These are phyloP conservation scores for Saimiri boliviensis DNA, from an alignment of 2,113 vertebrate genomes.

Conservation along the genomic window DNA sequence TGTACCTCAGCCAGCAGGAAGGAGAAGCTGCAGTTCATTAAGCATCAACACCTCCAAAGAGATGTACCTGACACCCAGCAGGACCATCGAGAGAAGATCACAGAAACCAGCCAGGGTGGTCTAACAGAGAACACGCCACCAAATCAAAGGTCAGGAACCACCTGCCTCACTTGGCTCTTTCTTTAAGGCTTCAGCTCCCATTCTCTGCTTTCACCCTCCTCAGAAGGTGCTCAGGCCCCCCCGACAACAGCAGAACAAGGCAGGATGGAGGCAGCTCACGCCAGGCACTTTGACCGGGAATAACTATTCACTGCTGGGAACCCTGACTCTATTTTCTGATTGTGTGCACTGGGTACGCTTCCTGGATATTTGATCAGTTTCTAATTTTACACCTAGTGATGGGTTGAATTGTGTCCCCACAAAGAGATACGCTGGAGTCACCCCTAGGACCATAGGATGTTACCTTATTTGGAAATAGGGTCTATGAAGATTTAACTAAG, in stretches of 20 bases:
- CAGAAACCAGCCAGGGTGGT: accelerated
- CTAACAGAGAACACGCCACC: neutral
- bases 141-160: neutral
- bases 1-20: neutral
- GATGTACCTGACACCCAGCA: neutral
- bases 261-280: neutral
- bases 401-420: neutral
- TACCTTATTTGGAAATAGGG: neutral
- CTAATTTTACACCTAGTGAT: neutral
- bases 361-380: neutral
- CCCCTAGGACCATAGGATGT: no score
- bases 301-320: neutral
- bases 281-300: neutral
- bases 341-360: neutral
- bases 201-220: neutral
- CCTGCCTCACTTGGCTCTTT: neutral
- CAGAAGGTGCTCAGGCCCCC: neutral
- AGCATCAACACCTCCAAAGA: neutral
- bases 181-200: neutral
- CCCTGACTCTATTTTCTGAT: neutral
- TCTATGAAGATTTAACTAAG: neutral
- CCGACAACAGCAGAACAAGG: neutral
- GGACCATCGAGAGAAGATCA: neutral
- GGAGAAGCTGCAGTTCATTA: neutral
- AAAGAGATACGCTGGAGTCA: neutral